A percentile compares a stretch with the other conserved stretches of the same genome.
Conservation (phyloP, 2,797 vertebrate species). For the Onychomys torridus region DNA sequence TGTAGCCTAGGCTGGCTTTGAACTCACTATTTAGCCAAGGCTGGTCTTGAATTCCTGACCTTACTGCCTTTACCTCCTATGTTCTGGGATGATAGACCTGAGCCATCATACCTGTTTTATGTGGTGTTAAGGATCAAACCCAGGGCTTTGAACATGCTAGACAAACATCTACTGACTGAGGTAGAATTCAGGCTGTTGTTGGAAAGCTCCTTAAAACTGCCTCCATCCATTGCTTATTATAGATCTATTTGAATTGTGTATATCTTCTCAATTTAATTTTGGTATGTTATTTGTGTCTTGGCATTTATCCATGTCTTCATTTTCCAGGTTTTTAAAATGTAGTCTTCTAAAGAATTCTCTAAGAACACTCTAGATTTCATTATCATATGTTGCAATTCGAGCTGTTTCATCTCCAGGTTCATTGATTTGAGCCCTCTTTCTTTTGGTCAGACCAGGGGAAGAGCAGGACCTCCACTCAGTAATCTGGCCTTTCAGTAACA, state of each 20-base stretch:
- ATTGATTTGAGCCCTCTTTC: neutral
- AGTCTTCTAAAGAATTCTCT: neutral
- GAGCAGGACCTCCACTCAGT: neutral
- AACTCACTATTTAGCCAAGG: neutral
- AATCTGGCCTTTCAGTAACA: neutral
- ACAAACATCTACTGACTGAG: neutral
- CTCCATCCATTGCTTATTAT: neutral
- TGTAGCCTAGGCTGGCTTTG: neutral
- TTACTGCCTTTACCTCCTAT: neutral
- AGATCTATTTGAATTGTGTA: neutral
- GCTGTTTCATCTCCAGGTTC: neutral
- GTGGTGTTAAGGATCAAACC: neutral
- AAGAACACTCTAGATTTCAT: neutral
- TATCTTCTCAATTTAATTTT: neutral
- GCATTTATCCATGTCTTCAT: neutral
- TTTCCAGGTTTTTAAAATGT: neutral
- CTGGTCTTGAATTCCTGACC: neutral
- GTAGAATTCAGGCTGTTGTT: neutral
- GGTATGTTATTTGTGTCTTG: neutral
- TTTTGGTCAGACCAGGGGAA: neutral
- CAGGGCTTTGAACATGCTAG: neutral
- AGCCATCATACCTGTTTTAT: neutral
- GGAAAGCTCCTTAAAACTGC: neutral
- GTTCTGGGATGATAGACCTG: neutral
- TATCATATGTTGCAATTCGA: neutral